Conservation (phyloP, 2,888 invertebrate genomes). For the Celastrina argiolus region DNA sequence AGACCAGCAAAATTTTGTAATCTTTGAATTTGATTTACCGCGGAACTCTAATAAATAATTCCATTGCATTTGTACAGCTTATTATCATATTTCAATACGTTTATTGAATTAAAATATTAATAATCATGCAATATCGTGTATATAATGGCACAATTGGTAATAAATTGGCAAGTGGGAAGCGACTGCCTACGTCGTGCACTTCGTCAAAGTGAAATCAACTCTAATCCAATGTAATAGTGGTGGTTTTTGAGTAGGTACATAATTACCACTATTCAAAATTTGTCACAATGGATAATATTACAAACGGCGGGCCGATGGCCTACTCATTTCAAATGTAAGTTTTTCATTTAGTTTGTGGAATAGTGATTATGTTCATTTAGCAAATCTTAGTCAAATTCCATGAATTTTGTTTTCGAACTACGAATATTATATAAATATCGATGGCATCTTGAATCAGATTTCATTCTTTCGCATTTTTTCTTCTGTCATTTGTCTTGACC, state of each 20-base stretch:
- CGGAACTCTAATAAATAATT: conserved; percentile 30
- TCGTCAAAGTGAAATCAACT: conserved; percentile 43
- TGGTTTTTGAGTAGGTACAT: conserved; percentile 19
- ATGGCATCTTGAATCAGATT: too few relatives aligned
- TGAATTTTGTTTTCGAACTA: too few relatives aligned
- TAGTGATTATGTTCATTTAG: too few relatives aligned
- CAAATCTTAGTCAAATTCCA: too few relatives aligned
- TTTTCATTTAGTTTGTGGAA: too few relatives aligned
- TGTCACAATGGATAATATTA: conserved; percentile 66
- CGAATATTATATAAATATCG: too few relatives aligned
- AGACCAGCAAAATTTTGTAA: background rate
- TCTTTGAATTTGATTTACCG: background rate
- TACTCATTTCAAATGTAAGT: conserved; percentile 70
- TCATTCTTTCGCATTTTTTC: too few relatives aligned
- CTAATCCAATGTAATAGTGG: conserved; percentile 17
- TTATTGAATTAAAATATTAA: conserved; percentile 78
- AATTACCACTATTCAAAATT: conserved; percentile 44
- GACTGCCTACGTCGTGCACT: conserved; percentile 71
- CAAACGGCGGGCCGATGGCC: conserved; percentile 62
- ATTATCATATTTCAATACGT: conserved; percentile 67
- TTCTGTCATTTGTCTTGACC: too few relatives aligned
- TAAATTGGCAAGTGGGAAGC: conserved; percentile 69
- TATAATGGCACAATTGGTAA: conserved; percentile 49
- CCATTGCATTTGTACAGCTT: conserved; percentile 58
- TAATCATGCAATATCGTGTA: conserved; percentile 69